Evolutionary conservation across 2,888 invertebrate genomes (phyloP).

Genomic region (Heliconius ethilla): DNA sequence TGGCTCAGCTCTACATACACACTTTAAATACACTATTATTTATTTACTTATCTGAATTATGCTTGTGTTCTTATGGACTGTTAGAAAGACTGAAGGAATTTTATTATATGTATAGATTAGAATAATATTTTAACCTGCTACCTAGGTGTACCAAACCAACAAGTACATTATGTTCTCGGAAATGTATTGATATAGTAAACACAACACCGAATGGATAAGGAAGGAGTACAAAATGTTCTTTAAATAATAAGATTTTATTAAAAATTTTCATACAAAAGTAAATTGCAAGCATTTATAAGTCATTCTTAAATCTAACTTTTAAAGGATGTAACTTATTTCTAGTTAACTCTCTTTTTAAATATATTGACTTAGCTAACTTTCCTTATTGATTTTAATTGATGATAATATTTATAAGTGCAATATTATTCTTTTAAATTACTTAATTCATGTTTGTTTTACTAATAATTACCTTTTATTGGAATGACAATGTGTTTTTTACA

Average conservation of each 20-base stretch:
- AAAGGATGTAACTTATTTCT: background rate
- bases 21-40: no score
- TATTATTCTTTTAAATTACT: background rate
- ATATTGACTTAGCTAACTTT: background rate
- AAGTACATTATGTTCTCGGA: no score
- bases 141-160: no score
- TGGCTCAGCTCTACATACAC: no score
- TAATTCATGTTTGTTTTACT: background rate
- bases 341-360: background rate
- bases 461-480: background rate
- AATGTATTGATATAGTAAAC: no score
- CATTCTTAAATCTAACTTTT: constrained; percentile 1
- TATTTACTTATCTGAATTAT: no score
- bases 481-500: constrained; percentile 7
- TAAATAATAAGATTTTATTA: constrained; percentile 5
- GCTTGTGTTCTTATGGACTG: no score
- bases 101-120: no score
- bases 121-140: no score
- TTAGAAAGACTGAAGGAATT: no score
- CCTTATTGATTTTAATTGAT: background rate
- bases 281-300: constrained; percentile 18
- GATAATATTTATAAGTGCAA: constrained; percentile 2
- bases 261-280: constrained; percentile 29
- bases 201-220: no score
- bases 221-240: background rate